Base-by-base conservation (phyloP, 2,888 invertebrate species). In the Synanthedon myopaeformis region DNA sequence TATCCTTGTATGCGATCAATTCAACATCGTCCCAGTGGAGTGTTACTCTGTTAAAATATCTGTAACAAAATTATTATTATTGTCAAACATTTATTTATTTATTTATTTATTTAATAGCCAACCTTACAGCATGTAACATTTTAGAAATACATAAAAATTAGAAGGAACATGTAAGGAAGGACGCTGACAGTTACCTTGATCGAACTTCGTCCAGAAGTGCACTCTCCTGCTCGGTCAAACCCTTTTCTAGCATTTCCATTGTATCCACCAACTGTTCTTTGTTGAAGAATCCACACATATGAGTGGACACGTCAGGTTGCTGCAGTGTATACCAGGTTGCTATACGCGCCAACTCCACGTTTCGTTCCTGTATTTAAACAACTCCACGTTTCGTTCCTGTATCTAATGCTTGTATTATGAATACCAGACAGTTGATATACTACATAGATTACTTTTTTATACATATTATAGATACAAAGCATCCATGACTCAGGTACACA, bases 251-350 rank as follows among this genome's bases (percentile, higher is more conserved):
- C 1, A 93, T 89, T 51, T 90, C 85, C 48, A 96, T 66, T 66
- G 94, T 95, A 53, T 89, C 85, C 4, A 82, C 65, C 28, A 95
- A 75, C 60, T 93, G 84, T 5, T 89, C 73, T 53, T 82, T 76
- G 69, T 89, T 93, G 74, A 91, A 92, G 86, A 96, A 93, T 53
- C 96, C 96, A 60, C 94, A 90, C 23, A 96, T 76, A 69, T 92
- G 91, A 0, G 94, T 94, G 58, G 91, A 88, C 41, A 92, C 88
- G 42, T 89, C 91, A 5, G 84, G 85, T 67, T 92, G 89, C 61
- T 85, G 83, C 50, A 92, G 75, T 0, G 90, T 88, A 69, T 91
- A 89, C 88, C 92, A 91, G 54, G 92, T 85, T 10, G 95, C 94
- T 45, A 95, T 75, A 67, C 91, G 92, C 3, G 91, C 93, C 23